A percentile compares a stretch with the other conserved stretches of the same genome.
These are phyloP conservation scores for Planococcus citri DNA, from an alignment of 1,140 invertebrate genomes.

Conservation along the genomic window DNA sequence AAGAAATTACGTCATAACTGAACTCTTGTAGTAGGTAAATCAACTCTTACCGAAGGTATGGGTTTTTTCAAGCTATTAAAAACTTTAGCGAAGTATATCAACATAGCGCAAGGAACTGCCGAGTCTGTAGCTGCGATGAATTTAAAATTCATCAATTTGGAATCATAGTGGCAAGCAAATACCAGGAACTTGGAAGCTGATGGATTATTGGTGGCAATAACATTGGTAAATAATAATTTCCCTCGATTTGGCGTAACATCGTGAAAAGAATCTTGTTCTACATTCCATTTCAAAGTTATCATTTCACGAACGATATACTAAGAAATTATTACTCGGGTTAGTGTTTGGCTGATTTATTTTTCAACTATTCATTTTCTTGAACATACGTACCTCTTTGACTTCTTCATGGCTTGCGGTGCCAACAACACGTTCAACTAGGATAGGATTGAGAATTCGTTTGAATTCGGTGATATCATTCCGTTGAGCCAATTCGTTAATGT, in stretches of 20 bases:
- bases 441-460: slow-evolving; percentile 48
- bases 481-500: not conserved
- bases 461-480: slow-evolving; percentile 37
- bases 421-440: slow-evolving; percentile 60
- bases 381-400: slow-evolving; percentile 49
- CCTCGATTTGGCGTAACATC: slow-evolving; percentile 60
- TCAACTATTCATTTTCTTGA: not conserved
- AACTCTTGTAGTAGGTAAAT: no score
- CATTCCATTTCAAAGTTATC: slow-evolving; percentile 52
- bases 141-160: slow-evolving; percentile 62
- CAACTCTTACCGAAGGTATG: not conserved
- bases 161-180: slow-evolving; percentile 92
- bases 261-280: slow-evolving; percentile 62
- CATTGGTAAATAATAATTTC: slow-evolving; percentile 63
- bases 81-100: slow-evolving; percentile 74
- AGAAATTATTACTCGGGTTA: slow-evolving; percentile 26
- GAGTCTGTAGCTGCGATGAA: slow-evolving; percentile 95
- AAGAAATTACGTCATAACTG: no score
- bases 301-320: slow-evolving; percentile 58
- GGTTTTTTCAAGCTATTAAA: slow-evolving; percentile 36
- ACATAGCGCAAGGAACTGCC: slow-evolving; percentile 92
- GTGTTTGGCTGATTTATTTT: not conserved
- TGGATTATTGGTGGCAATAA: slow-evolving; percentile 73
- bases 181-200: slow-evolving; percentile 63
- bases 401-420: slow-evolving; percentile 50